A percentile compares a stretch with the other conserved stretches of the same genome.
These are phyloP conservation scores for Sinocyclocheilus anshuiensis DNA, from an alignment of 2,113 vertebrate genomes.

Conservation along the genomic window DNA sequence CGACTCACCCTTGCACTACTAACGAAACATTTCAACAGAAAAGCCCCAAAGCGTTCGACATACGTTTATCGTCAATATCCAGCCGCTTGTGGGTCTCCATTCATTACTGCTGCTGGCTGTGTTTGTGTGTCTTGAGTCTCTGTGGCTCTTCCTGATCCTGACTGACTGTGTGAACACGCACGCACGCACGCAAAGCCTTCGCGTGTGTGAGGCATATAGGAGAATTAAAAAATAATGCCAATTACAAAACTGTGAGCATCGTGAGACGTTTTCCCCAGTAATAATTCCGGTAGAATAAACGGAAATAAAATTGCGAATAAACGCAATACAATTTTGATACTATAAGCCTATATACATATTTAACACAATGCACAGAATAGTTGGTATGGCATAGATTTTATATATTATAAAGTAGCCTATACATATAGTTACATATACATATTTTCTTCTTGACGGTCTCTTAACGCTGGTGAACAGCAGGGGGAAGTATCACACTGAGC, in stretches of 20 bases:
- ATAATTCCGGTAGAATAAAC: not conserved
- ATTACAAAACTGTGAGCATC: not conserved
- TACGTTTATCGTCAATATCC: not conserved
- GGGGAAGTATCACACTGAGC: not conserved
- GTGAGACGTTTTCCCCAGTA: too few relatives aligned
- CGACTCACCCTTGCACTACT: slow-evolving; percentile 13
- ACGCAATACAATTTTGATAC: not conserved
- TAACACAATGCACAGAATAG: not conserved
- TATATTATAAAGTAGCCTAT: not conserved
- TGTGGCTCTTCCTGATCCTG: slow-evolving; percentile 18
- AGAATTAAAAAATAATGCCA: not conserved
- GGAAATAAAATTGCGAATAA: not conserved
- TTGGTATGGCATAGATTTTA: not conserved
- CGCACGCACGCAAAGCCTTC: not conserved
- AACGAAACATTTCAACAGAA: not conserved
- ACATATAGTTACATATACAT: not conserved
- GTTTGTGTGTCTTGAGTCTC: not conserved
- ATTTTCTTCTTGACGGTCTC: not conserved
- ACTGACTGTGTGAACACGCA: not conserved
- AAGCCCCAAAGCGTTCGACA: not conserved
- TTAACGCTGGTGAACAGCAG: slow-evolving; percentile 10
- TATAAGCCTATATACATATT: too few relatives aligned
- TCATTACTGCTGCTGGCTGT: not conserved
- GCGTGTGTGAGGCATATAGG: too few relatives aligned
- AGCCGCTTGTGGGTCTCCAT: not conserved